Percentiles rank a stretch among this genome's conserved stretches.
Evolutionary conservation across 2,888 invertebrate genomes (phyloP).

Genomic region (Watsonalla binaria): DNA sequence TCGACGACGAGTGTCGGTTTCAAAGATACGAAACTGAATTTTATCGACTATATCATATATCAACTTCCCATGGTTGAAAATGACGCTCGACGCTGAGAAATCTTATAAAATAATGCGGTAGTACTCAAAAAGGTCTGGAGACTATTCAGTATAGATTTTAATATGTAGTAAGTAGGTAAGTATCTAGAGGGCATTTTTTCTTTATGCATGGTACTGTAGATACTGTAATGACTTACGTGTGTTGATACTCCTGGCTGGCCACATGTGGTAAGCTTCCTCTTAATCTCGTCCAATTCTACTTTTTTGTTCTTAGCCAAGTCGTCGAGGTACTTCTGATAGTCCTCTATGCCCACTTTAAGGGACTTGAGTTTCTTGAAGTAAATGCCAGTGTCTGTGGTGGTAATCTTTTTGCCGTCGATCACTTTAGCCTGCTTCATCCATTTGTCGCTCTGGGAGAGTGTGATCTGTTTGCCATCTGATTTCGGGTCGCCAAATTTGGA

Average conservation of each 20-base stretch:
- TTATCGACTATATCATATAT: too few relatives aligned
- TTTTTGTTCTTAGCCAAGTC: conserved; percentile 92
- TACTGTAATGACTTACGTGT: conserved; percentile 47
- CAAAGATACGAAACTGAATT: too few relatives aligned
- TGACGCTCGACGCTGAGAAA: too few relatives aligned
- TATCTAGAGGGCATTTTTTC: background rate
- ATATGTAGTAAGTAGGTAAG: too few relatives aligned
- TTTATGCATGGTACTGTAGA: background rate
- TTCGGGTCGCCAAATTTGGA: conserved; percentile 93
- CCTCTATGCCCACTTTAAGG: conserved; percentile 85
- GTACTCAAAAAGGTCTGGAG: too few relatives aligned
- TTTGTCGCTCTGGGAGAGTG: conserved; percentile 94
- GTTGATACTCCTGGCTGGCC: conserved; percentile 84
- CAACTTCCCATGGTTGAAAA: too few relatives aligned
- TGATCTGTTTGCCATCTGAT: conserved; percentile 90
- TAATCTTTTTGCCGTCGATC: conserved; percentile 89
- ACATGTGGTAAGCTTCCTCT: conserved; percentile 87
- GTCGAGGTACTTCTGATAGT: conserved; percentile 91
- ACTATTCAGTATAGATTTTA: too few relatives aligned
- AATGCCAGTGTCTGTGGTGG: conserved; percentile 94
- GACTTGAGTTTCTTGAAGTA: conserved; percentile 93
- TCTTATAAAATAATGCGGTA: too few relatives aligned
- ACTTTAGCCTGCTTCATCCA: conserved; percentile 95
- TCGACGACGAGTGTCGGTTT: too few relatives aligned
- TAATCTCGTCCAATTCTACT: conserved; percentile 86